Percentiles rank a stretch among this genome's conserved stretches.
Evolutionary conservation across 2,888 invertebrate species (phyloP).

Genomic region (Stenichneumon culpator): DNA sequence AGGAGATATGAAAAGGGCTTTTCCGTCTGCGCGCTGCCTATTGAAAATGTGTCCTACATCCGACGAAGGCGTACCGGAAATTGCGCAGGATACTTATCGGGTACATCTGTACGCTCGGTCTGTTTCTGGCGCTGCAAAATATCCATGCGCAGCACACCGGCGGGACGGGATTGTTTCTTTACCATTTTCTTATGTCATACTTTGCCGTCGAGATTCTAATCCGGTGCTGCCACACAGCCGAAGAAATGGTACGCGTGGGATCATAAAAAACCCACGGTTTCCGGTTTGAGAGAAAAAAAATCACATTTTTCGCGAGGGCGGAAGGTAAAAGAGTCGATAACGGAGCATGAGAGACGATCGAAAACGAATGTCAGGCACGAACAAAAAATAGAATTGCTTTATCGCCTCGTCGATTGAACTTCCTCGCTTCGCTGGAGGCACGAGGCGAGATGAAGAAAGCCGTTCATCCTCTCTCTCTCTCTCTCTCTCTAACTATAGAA

Average conservation of each 20-base stretch:
- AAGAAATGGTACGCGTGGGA: not conserved
- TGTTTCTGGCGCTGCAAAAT: slow-evolving; percentile 43
- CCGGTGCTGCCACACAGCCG: not conserved
- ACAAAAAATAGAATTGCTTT: slow-evolving; percentile 9
- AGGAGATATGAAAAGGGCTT: slow-evolving; percentile 48
- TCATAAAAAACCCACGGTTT: not conserved
- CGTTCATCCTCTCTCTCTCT: not conserved
- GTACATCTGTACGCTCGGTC: slow-evolving; percentile 27
- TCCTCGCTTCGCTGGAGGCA: not conserved
- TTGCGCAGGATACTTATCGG: slow-evolving; percentile 50
- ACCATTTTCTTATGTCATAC: not conserved
- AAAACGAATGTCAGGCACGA: not conserved
- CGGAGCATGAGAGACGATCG: not conserved
- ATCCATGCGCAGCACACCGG: not conserved
- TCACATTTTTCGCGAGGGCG: not conserved
- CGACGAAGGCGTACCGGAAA: slow-evolving; percentile 43
- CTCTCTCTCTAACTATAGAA: not conserved
- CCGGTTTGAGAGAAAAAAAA: not conserved
- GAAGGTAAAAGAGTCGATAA: not conserved
- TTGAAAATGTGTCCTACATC: slow-evolving; percentile 55
- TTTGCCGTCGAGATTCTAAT: not conserved
- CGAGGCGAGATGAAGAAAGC: not conserved
- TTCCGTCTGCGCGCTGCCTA: slow-evolving; percentile 30
- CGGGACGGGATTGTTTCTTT: not conserved
- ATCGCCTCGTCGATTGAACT: slow-evolving; percentile 9